A percentile compares a stretch with the other conserved stretches of the same genome.
Conservation (phyloP, 1,140 invertebrate species). For the Nebria ingens region DNA sequence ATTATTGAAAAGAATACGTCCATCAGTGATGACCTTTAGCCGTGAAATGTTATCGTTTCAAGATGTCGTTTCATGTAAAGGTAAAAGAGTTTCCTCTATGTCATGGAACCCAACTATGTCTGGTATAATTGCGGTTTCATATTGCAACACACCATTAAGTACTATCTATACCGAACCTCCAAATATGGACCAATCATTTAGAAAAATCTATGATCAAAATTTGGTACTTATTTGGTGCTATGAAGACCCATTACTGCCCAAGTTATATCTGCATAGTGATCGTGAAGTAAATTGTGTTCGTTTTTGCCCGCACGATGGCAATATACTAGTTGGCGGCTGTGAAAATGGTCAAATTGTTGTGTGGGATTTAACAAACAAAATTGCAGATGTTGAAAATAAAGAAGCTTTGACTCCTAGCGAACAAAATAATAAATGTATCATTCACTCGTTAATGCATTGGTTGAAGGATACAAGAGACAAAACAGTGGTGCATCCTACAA, state of each 20-base stretch:
- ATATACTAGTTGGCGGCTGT: conserved; percentile 58
- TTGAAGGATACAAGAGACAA: conserved; percentile 47
- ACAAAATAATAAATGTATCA: conserved; percentile 47
- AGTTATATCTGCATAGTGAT: conserved; percentile 54
- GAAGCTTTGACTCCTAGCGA: conserved; percentile 49
- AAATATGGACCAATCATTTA: conserved; percentile 37
- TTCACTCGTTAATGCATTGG: conserved; percentile 55
- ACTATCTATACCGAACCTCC: conserved; percentile 19
- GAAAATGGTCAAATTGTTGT: conserved; percentile 58
- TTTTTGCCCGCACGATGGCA: conserved; percentile 57
- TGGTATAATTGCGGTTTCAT: conserved; percentile 52
- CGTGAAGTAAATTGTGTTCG: conserved; percentile 50
- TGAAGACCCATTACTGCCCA: conserved; percentile 53
- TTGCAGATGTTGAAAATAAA: conserved; percentile 49
- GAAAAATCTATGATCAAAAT: conserved; percentile 44
- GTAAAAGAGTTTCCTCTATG: conserved; percentile 51
- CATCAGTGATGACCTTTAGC: conserved; percentile 31
- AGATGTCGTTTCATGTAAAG: conserved; percentile 44
- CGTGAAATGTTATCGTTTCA: conserved; percentile 43
- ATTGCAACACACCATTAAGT: conserved; percentile 28
- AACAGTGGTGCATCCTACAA: conserved; percentile 44
- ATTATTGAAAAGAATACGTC: conserved; percentile 32
- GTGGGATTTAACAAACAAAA: conserved; percentile 60
- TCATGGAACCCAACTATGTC: conserved; percentile 58
- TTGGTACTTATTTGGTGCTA: conserved; percentile 63